Evolutionary conservation across 2,797 vertebrate species (phyloP).

Genomic region (Geotria australis): DNA sequence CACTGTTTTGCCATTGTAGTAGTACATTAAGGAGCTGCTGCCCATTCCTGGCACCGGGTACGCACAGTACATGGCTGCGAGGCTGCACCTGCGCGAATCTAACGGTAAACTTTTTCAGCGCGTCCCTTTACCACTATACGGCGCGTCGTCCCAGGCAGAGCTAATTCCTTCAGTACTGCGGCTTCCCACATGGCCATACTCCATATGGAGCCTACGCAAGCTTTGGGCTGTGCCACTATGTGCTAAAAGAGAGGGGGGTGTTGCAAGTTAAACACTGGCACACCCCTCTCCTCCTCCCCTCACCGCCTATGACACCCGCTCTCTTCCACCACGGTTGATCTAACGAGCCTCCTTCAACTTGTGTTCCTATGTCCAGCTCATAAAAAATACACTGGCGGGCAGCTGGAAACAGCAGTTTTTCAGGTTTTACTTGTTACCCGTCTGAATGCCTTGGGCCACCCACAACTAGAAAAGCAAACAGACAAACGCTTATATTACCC

Average conservation of each 20-base stretch:
- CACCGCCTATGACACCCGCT: too few relatives aligned
- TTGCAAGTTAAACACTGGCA: not conserved
- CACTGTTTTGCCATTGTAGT: conserved; percentile 97
- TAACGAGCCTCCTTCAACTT: too few relatives aligned
- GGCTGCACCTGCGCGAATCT: not conserved
- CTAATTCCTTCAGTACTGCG: conserved; percentile 36
- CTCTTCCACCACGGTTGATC: too few relatives aligned
- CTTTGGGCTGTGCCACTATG: conserved; percentile 49
- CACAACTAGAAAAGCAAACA: too few relatives aligned
- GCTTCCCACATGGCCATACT: conserved; percentile 55
- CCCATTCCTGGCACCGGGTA: conserved; percentile 87
- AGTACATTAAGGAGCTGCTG: conserved; percentile 91
- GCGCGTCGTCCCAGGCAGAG: conserved; percentile 25
- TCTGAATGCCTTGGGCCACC: too few relatives aligned
- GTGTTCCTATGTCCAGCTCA: too few relatives aligned
- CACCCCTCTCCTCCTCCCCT: too few relatives aligned
- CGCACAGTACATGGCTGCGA: conserved; percentile 54
- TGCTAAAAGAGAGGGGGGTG: conserved; percentile 10
- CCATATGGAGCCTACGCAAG: conserved; percentile 88
- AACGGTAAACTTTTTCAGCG: conserved; percentile 2
- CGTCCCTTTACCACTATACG: conserved; percentile 28
- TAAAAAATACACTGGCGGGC: too few relatives aligned
- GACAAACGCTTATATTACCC: too few relatives aligned
- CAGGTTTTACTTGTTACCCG: too few relatives aligned
- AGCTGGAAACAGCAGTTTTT: too few relatives aligned